Conservation (phyloP, 37 sponge, comb jelly and placozoan genomes). For the Cladorhizidae sp. region DNA sequence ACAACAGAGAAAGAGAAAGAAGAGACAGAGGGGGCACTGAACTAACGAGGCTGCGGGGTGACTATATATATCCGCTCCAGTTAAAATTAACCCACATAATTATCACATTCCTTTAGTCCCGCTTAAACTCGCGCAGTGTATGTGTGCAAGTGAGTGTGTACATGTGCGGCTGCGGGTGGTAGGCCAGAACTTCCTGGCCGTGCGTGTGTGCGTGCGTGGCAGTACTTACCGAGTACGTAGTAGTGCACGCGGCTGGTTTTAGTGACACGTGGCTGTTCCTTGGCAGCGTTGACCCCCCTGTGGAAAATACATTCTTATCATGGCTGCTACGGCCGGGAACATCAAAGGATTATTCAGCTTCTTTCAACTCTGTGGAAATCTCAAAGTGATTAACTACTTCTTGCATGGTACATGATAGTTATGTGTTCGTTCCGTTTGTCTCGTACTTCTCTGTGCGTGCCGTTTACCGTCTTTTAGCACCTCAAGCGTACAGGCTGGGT, state of each 20-base stretch:
- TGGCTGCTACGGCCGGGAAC: background rate
- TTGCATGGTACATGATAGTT: background rate
- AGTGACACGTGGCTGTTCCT: too few relatives aligned
- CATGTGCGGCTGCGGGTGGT: too few relatives aligned
- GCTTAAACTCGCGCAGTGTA: too few relatives aligned
- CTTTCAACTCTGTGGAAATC: slow-evolving; percentile 75
- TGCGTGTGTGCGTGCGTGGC: too few relatives aligned
- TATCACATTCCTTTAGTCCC: too few relatives aligned
- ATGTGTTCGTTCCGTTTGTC: background rate
- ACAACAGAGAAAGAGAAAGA: background rate
- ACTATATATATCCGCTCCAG: background rate
- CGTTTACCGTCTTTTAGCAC: slow-evolving; percentile 44
- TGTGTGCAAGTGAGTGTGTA: too few relatives aligned
- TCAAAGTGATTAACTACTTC: slow-evolving; percentile 64
- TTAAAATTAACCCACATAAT: background rate
- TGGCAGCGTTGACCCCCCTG: too few relatives aligned
- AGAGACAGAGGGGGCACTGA: slow-evolving; percentile 20
- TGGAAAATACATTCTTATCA: too few relatives aligned
- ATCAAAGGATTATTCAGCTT: slow-evolving; percentile 45
- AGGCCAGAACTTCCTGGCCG: too few relatives aligned
- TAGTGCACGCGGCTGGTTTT: too few relatives aligned
- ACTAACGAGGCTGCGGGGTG: background rate
- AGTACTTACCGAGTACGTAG: too few relatives aligned
- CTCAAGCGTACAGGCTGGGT: slow-evolving; percentile 92
- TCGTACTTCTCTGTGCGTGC: background rate